Percentiles rank a stretch among this genome's conserved stretches.
Conservation (phyloP, 2,888 invertebrate species). For the Isotomurus palustris region DNA sequence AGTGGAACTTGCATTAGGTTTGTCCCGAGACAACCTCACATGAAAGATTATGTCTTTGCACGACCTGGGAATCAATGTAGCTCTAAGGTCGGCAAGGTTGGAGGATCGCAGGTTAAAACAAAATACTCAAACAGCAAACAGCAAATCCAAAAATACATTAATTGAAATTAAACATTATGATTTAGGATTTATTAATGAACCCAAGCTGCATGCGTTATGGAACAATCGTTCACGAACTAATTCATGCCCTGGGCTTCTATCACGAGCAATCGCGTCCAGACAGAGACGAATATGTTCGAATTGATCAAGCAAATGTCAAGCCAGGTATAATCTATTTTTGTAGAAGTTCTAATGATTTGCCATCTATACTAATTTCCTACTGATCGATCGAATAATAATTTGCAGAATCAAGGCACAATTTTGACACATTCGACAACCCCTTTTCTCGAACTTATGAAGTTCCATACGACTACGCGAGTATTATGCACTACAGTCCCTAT, state of each 20-base stretch:
- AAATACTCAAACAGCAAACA: too few relatives aligned
- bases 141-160: too few relatives aligned
- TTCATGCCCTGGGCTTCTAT: conserved; percentile 23
- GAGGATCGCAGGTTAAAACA: conserved; percentile 12
- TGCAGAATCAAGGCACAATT: conserved; percentile 22
- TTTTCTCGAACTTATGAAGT: conserved; percentile 15
- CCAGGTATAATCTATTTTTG: conserved; percentile 11
- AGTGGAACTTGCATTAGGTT: conserved; percentile 32
- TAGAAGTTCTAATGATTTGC: neutral
- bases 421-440: conserved; percentile 26
- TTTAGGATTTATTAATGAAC: conserved; percentile 8
- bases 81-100: conserved; percentile 26
- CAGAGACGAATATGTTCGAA: conserved; percentile 20
- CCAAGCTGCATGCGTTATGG: conserved; percentile 5
- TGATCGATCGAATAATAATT: too few relatives aligned
- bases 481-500: too few relatives aligned
- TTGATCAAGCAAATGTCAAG: conserved; percentile 23
- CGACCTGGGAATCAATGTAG: conserved; percentile 17
- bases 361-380: too few relatives aligned
- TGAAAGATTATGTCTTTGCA: conserved; percentile 24
- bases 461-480: conserved; percentile 34
- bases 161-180: conserved; percentile 4
- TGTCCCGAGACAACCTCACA: neutral
- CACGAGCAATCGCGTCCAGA: conserved; percentile 17
- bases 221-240: conserved; percentile 23